Evolutionary conservation across 2,113 vertebrate genomes (phyloP).

Genomic region (Ammodytes marinus): DNA sequence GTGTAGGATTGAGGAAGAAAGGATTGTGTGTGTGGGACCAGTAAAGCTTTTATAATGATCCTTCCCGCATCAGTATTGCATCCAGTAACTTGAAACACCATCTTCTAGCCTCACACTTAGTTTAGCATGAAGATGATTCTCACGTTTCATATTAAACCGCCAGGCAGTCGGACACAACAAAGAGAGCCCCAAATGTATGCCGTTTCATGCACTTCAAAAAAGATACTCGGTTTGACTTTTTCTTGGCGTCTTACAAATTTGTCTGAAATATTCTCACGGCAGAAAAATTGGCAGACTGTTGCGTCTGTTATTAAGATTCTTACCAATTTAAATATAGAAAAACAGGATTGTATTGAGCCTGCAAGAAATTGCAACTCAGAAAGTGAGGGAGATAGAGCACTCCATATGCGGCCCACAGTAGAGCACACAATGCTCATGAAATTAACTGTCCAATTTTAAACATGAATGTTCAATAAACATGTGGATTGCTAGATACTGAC

Average conservation of each 20-base stretch:
- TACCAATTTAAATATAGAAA: not conserved
- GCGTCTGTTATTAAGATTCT: not conserved
- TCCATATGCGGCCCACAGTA: conserved; percentile 2
- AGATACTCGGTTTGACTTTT: conserved; percentile 4
- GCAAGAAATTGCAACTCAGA: conserved; percentile 17
- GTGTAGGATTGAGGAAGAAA: conserved; percentile 18
- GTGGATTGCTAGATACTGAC: conserved; percentile 2
- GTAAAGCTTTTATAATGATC: conserved; percentile 40
- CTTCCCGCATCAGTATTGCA: conserved; percentile 27
- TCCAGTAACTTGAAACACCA: conserved; percentile 45
- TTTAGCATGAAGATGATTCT: conserved; percentile 19
- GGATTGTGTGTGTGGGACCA: conserved; percentile 8
- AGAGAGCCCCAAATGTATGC: not conserved
- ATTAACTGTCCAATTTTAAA: conserved; percentile 43
- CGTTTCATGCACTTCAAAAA: conserved; percentile 2
- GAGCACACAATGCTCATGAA: conserved; percentile 19
- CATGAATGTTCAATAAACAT: conserved; percentile 15
- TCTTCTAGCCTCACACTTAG: conserved; percentile 2
- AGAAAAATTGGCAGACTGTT: conserved; percentile 25
- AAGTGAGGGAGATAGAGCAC: conserved; percentile 8
- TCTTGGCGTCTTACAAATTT: not conserved
- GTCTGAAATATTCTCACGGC: not conserved
- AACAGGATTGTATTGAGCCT: conserved; percentile 28
- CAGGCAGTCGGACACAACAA: not conserved
- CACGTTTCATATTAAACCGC: conserved; percentile 11